phyloP scores from a whole-genome alignment of 1,140 invertebrate species.

The Marisa cornuarietis region DNA sequence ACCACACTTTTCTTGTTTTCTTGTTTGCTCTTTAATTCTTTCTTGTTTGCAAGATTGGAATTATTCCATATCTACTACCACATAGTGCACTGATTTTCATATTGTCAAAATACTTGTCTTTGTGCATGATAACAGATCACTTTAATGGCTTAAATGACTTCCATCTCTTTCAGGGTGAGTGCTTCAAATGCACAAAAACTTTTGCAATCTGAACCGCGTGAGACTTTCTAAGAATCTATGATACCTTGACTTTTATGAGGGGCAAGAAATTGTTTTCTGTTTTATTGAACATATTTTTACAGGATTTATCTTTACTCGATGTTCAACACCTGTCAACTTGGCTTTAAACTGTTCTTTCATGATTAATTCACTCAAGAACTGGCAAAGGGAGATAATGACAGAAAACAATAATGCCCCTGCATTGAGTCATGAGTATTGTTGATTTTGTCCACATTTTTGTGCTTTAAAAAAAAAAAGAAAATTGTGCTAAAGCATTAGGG shows the following conservation, averaged over 20 bases:
- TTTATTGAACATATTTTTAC: too few species aligned
- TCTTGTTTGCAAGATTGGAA: slow-evolving; percentile 2
- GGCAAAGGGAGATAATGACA: too few species aligned
- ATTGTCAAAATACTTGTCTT: not conserved
- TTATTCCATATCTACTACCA: not conserved
- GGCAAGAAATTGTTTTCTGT: not conserved
- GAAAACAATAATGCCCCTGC: too few species aligned
- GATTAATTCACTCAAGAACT: too few species aligned
- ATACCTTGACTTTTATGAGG: not conserved
- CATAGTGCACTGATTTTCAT: not conserved
- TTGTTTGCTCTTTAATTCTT: not conserved
- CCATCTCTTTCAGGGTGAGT: slow-evolving; percentile 23
- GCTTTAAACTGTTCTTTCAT: too few species aligned
- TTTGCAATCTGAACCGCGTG: slow-evolving; percentile 18
- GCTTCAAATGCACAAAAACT: slow-evolving; percentile 12
- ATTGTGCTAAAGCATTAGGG: too few species aligned
- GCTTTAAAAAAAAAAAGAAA: too few species aligned
- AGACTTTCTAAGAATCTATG: slow-evolving; percentile 11
- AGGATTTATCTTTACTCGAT: too few species aligned
- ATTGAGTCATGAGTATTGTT: too few species aligned
- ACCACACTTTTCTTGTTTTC: not conserved
- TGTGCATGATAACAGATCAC: not conserved
- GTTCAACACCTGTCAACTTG: too few species aligned
- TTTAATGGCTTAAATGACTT: not conserved
- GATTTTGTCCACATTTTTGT: too few species aligned